Base-by-base conservation (phyloP, 2,888 invertebrate genomes). In the Mesoligia furuncula region DNA sequence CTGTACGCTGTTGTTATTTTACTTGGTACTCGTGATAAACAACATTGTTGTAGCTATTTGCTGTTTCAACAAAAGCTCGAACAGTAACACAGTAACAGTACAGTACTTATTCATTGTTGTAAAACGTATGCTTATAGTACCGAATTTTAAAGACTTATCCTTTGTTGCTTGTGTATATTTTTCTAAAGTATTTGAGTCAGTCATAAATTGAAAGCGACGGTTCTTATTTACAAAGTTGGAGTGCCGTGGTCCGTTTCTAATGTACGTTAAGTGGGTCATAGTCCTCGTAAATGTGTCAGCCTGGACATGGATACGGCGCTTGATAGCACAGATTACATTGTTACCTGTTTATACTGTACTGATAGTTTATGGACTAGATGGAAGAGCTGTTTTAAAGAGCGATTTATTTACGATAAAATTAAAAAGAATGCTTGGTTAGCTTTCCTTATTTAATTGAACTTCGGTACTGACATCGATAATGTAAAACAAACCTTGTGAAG, bases 211-310 rank as follows among this genome's bases (percentile, higher is more conserved):
- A 80, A 68, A 62, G 59, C 27, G 59, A 48, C 45, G 48, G 75
- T 73, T 71, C 64, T 84, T 83, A 79, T 83, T 80, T 83, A 80
- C 80, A 76, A 74, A 68, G 83, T 83, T 71, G 61, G 62, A 66
- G 75, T 72, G 61, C 20, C 57, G 67, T 64, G 36, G 62, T 81
- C 66, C 62, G 84, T 80, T 73, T 84, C 71, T 74, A 73, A 84
- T 80, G 73, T 73, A 69, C 62, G 39, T 54, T 57, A 83, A 83
- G 76, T 84, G 54, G 76, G 83, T 80, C 80, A 71, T 65, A 80
- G 84, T 42, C 61, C 70, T 83, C 84, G 84, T 84, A 76, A 83
- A 80, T 65, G 80, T 83, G 80, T 72, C 83, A 80, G 15, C 61
- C 17, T 72, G 76, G 76, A 65, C 80, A 62, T 71, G 69, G 80